Base-by-base conservation (phyloP, 2,888 invertebrate species). In the Unio pictorum region DNA sequence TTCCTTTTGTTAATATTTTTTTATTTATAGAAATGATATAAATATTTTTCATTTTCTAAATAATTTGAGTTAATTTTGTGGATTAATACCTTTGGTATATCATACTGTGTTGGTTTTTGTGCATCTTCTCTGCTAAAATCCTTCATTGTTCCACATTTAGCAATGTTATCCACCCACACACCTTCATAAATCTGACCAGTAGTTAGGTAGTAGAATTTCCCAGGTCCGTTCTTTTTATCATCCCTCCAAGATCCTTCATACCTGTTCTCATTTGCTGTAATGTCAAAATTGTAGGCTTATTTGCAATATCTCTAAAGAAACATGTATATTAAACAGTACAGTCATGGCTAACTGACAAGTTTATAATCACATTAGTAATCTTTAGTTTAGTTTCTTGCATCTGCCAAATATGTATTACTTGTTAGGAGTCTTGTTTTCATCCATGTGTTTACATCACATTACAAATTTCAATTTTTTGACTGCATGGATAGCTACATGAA, bases 231-330 rank as follows among this genome's bases (percentile, higher is more conserved):
- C 79, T 90, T 91, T 82, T 84, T 88, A 67, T 86, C 89, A 70
- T 89, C 84, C 68, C 85, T 83, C 89, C 89, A 90, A n/a, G 86
- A 84, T 11, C 90, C 90, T 76, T 90, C 90, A 82, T 90, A 90
- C 55, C 90, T 72, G 72, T 91, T 90, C 71, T 90, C 89, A 83
- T 88, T 89, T 15, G 86, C 90, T 90, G 78, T 17, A 70, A 64
- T 66, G 6, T 45, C 61, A 55, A 65, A 60, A n/a, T 58, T n/a
- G 11, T 34, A n/a, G 34, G 45, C 8, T 23, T 60, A 17, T 15
- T 61, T 61, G 26, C 17, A 28, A 60, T 17, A 60, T 28, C 6
- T 30, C 30, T 26, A 11, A 45, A 45, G 11, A 45, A 45, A 45
- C 45, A 15, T 15, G 15, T 45, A 15, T 2, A 45, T 45, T 45